Evolutionary conservation across 2,888 invertebrate species (phyloP).

Genomic region (Scaeva pyrastri): DNA sequence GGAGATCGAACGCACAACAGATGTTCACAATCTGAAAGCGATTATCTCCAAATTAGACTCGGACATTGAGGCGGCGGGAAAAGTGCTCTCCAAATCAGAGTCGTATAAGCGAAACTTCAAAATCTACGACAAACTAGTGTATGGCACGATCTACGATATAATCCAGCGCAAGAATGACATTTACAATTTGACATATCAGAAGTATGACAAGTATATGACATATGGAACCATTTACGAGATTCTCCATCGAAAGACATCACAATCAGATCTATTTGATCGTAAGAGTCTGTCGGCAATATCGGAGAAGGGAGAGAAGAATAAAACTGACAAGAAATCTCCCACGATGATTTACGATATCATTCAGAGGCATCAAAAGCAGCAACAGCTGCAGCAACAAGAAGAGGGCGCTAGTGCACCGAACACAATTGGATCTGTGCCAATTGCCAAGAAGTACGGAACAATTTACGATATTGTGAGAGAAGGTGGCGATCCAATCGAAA

Average conservation of each 20-base stretch:
- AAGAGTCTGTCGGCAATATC: conserved; percentile 82
- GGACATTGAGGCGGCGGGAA: conserved; percentile 56
- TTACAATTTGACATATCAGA: conserved; percentile 82
- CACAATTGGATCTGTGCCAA: conserved; percentile 47
- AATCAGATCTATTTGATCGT: conserved; percentile 81
- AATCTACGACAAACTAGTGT: conserved; percentile 83
- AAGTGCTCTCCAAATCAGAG: conserved; percentile 72
- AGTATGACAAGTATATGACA: conserved; percentile 84
- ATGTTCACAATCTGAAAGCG: conserved; percentile 60
- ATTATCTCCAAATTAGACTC: conserved; percentile 75
- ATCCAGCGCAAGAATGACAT: conserved; percentile 84
- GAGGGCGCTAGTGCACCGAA: conserved; percentile 18
- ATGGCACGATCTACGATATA: conserved; percentile 84
- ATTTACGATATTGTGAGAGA: conserved; percentile 84
- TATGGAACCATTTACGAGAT: conserved; percentile 84
- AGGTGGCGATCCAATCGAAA: conserved; percentile 78
- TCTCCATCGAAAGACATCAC: conserved; percentile 82
- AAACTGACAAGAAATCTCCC: conserved; percentile 78
- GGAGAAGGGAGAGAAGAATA: conserved; percentile 78
- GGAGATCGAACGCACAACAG: conserved; percentile 69
- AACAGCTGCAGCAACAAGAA: conserved; percentile 35
- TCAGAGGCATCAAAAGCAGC: conserved; percentile 79
- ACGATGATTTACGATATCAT: conserved; percentile 84
- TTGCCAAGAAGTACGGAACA: conserved; percentile 80
- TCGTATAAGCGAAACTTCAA: conserved; percentile 82